Percentiles rank a stretch among this genome's conserved stretches.
These are phyloP conservation scores for Drosophila melanosoma DNA, from an alignment of 2,888 invertebrate species.

Conservation along the genomic window DNA sequence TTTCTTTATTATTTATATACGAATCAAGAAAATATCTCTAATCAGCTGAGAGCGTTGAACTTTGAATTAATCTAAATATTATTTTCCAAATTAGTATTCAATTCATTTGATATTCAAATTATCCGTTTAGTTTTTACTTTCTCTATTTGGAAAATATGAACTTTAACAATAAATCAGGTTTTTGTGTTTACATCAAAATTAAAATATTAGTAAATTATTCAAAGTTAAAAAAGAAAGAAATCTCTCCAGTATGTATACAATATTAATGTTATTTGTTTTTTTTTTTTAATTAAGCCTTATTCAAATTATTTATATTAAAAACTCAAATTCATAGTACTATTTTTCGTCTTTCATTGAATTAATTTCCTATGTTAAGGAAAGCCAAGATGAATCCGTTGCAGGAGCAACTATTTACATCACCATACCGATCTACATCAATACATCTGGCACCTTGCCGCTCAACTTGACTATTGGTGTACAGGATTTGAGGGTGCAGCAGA, in stretches of 20 bases:
- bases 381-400: background rate
- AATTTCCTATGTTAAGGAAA: background rate
- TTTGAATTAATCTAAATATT: background rate
- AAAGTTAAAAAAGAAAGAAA: background rate
- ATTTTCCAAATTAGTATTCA: background rate
- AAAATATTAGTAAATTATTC: background rate
- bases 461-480: conserved; percentile 67
- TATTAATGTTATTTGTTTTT: background rate
- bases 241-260: background rate
- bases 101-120: background rate
- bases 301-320: background rate
- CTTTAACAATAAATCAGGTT: background rate
- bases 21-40: background rate
- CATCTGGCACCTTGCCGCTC: conserved; percentile 60
- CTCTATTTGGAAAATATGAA: background rate
- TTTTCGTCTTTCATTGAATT: background rate
- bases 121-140: background rate
- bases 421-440: conserved; percentile 79
- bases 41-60: background rate
- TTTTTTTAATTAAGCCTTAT: background rate
- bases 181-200: background rate
- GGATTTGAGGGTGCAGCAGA: conserved; percentile 46
- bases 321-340: background rate
- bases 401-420: conserved; percentile 72
- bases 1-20: background rate